Evolutionary conservation across 2,888 invertebrate species (phyloP), one percentile per base, ranked within the genome.

Genomic region (Abscondita cerata): DNA sequence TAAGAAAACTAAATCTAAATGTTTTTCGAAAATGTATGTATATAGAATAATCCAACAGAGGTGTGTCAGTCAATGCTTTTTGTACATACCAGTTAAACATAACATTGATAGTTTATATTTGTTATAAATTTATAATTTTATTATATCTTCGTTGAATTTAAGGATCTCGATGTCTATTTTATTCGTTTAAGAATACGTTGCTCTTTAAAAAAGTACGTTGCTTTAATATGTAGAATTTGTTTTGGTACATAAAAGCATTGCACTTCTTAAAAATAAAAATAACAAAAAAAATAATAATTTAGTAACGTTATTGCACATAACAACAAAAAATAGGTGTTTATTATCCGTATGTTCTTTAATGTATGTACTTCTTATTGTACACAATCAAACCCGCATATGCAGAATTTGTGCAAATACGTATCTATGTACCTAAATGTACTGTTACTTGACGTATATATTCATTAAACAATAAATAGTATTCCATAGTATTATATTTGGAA

Each of bases 11-110:
- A 57, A n/a, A 64, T 68, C 62, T 66, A 62, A 61, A 62, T 69
- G 68, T 69, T 66, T 67, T 67, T 64, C 65, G 51, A 52, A 57
- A 47, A 13, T 70, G 69, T n/a, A n/a, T n/a, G n/a, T 69, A 70
- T 61, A 70, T 69, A 69, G 56, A 48, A 55, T 52, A 53, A 59
- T 55, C 59, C 61, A 59, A 60, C 58, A 57, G 65, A n/a, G 62
- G 62, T 59, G 62, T 65, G 33, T 55, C 65, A 57, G 64, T 52
- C 59, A 67, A 64, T 56, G 57, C 56, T 54, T 58, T 52, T 50
- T 56, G 44, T 44, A 44, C 44, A 44, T 5, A n/a, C n/a, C n/a
- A 18, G 44, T 44, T 18, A 18, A 16, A 40, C 47, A 51, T 16
- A 16, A 40, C 47, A 51, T 16, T 40, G 25, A 25, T 25, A 25